Base-by-base conservation (phyloP, 2,113 vertebrate genomes). In the Oncorhynchus tshawytscha region DNA sequence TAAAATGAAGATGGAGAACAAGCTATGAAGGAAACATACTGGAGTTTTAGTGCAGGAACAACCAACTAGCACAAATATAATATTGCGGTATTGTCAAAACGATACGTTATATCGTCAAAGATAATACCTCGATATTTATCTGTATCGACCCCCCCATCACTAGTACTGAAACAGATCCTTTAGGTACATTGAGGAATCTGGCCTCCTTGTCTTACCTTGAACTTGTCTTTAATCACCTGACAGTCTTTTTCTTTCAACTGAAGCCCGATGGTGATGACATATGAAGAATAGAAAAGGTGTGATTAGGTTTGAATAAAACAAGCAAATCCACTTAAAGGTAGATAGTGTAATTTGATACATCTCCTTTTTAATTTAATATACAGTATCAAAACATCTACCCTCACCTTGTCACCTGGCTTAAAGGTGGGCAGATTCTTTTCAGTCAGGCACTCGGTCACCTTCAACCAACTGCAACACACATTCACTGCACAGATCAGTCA, bases 161-260 rank as follows among this genome's bases (percentile, higher is more conserved):
- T 45, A 45, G 39, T 11, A 45, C 39, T 45, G 39, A 45, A 2
- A 45, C 39, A 45, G 2, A 45, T 45, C 39, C 39, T 45, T 45
- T 45, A 45, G 39, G 39, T 45, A 11, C 39, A 45, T 45, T 8
- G 39, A 45, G 39, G 8, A 45, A 45, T 9, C 39, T 9, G 39
- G 39, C 39, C 8, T 45, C 25, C 66, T 67, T 18, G 13, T 20
- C 29, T 67, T 67, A 67, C 95, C 94, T 96, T 96, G 77, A 95
- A 95, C 8, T 94, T 92, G 18, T 95, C 95, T 85, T 96, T 96
- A 84, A 96, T 95, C 88, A 94, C 84, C 87, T 95, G 94, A 29
- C 94, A 91, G 72, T 96, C 95, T 79, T 95, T 96, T 83, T 95
- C 95, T 79, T 94, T 94, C 71, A 96, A 92, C 95, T 96, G 87